Conservation (phyloP, 2,113 vertebrate species). For the Arizona elegans region DNA sequence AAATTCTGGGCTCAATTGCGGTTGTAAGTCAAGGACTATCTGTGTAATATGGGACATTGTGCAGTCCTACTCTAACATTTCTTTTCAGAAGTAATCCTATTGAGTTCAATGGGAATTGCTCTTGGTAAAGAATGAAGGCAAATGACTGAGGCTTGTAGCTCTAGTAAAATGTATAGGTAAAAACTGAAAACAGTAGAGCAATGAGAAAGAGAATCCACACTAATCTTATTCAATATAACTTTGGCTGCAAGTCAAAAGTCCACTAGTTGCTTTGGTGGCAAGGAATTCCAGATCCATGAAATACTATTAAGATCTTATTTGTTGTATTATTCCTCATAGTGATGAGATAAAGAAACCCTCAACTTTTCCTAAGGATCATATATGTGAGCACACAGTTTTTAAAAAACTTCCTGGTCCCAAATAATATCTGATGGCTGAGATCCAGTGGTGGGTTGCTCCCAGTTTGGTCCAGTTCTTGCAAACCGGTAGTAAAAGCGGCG, state of each 20-base stretch:
- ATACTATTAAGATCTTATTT: neutral
- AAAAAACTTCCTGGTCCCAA: neutral
- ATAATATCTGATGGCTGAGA: neutral
- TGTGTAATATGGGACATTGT: neutral
- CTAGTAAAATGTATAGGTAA: neutral
- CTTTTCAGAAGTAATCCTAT: neutral
- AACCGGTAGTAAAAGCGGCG: too few relatives aligned
- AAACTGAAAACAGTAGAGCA: neutral
- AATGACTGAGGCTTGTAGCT: neutral
- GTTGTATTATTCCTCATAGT: neutral
- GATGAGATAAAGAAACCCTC: neutral
- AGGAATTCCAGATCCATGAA: neutral
- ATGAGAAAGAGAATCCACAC: neutral
- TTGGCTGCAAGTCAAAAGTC: neutral
- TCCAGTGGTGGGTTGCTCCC: neutral
- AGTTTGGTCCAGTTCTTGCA: too few relatives aligned
- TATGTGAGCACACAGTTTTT: neutral
- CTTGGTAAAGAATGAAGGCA: neutral
- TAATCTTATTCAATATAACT: neutral
- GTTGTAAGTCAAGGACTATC: neutral
- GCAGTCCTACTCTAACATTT: neutral
- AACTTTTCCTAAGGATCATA: neutral
- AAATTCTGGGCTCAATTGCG: neutral
- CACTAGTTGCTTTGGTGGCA: neutral
- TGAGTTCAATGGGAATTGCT: neutral